Evolutionary conservation across 2,797 vertebrate species (phyloP).

Genomic region (Rhodeus uyekii): DNA sequence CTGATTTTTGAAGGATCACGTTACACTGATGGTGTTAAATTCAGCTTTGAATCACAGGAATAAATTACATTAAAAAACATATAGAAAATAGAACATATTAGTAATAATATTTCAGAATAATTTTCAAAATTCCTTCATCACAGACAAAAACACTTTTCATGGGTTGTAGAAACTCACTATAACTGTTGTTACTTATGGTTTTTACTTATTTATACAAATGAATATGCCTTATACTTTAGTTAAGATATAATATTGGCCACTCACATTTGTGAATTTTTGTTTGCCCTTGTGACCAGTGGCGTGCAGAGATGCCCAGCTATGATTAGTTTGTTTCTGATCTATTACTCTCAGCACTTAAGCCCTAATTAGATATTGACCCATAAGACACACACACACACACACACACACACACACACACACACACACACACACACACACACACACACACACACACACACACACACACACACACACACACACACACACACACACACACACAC

Average conservation of each 20-base stretch:
- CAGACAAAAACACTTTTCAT: background rate
- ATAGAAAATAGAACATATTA: too few relatives aligned
- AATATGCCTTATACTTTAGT: background rate
- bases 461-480: slow-evolving; percentile 18
- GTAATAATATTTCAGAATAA: too few relatives aligned
- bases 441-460: slow-evolving; percentile 26
- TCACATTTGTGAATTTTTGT: background rate
- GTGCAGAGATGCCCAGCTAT: slow-evolving; percentile 45
- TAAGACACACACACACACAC: slow-evolving; percentile 55
- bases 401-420: slow-evolving; percentile 41
- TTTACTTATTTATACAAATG: background rate
- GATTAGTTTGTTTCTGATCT: slow-evolving; percentile 43
- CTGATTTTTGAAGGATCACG: too few relatives aligned
- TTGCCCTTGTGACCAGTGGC: background rate
- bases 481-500: slow-evolving; percentile 55
- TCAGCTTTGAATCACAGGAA: too few relatives aligned
- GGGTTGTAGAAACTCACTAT: background rate
- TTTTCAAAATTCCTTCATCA: background rate
- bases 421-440: slow-evolving; percentile 41
- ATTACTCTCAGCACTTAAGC: slow-evolving; percentile 53
- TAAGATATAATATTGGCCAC: background rate
- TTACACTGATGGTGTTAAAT: too few relatives aligned
- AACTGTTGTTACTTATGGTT: background rate
- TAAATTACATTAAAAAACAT: too few relatives aligned
- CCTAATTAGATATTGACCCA: slow-evolving; percentile 73